Base-by-base conservation (phyloP, 2,888 invertebrate species). In the Ctena decussata region DNA sequence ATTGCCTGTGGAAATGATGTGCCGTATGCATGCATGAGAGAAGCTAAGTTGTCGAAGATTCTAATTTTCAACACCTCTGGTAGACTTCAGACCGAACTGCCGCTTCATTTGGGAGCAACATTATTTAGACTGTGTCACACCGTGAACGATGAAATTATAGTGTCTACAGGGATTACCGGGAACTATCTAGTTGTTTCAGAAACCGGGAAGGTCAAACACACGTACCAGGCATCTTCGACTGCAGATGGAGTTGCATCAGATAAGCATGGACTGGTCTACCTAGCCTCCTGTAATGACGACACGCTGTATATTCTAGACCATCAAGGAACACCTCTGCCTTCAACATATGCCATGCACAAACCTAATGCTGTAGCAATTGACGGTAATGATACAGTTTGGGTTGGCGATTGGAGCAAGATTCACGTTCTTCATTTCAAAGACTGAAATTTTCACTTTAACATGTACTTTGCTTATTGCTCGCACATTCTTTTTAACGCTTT, bases 1-100 rank as follows among this genome's bases (percentile, higher is more conserved):
- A 88, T 88, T 30, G 79, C 77, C 0, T 88, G 88, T 57, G 88
- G 88, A 3, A 88, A 88, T 32, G 88, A 88, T 32, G 88, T 85
- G 2, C 88, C 88, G 0, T 65, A 85, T 0, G 88, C 88, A 21
- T 88, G 88, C 65, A 57, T 85, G 3, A 41, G 88, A 57, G 85
- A 88, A 53, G 71, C 83, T 0, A 82, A 49, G 27, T 27, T 77
- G 5, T 79, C 77, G 6, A 88, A 88, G 53, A 70, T 88, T n/a
- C 74, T 74, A 32, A 41, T 79, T 24, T 88, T 79, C 30, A 69
- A 76, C 32, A 49, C 80, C 65, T 21, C 30, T 8, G 88, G 88
- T 3, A 85, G 79, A 78, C 79, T 57, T 6, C 1, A 76, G 0
- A 81, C 60, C 24, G 83, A 88, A 60, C 81, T 88, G 30, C 57